phyloP scores from a whole-genome alignment of 2,797 vertebrate genomes.

The Picus viridis region DNA sequence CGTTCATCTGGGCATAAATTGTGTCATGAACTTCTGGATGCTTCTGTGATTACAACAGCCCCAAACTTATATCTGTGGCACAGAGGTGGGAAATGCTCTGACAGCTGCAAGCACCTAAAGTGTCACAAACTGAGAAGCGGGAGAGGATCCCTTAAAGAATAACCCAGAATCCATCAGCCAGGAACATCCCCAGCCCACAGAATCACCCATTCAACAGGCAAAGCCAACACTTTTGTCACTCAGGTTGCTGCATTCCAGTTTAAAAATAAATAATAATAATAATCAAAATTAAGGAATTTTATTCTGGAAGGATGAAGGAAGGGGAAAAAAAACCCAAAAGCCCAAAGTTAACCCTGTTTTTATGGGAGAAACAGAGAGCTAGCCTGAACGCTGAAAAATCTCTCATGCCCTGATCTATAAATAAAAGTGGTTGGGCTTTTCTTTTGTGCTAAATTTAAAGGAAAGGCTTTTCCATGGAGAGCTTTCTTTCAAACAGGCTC shows the following conservation, averaged over 20 bases:
- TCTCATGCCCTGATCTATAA: conserved; percentile 70
- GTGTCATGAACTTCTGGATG: not conserved
- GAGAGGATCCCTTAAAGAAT: not conserved
- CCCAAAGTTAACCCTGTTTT: conserved; percentile 30
- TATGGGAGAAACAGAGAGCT: conserved; percentile 42
- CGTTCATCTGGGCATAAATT: not conserved
- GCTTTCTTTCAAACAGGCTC: conserved; percentile 46
- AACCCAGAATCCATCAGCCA: not conserved
- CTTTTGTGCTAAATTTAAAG: conserved; percentile 62
- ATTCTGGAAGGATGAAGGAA: conserved; percentile 22
- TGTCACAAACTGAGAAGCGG: not conserved
- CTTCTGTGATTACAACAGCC: not conserved
- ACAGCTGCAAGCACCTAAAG: accelerated
- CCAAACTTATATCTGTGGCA: accelerated
- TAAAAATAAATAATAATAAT: not conserved
- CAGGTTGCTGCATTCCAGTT: not conserved
- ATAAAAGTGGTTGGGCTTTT: conserved; percentile 53
- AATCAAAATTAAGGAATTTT: not conserved
- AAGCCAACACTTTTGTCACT: not conserved
- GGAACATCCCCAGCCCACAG: not conserved
- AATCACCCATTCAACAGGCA: not conserved
- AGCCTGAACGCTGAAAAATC: conserved; percentile 18
- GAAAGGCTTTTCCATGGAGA: conserved; percentile 49
- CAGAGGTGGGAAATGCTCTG: not conserved
- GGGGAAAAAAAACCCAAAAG: not conserved